Evolutionary conservation across 2,888 invertebrate species (phyloP), one percentile per base, ranked within the genome.

Genomic region (Thysanoteuthis rhombus): DNA sequence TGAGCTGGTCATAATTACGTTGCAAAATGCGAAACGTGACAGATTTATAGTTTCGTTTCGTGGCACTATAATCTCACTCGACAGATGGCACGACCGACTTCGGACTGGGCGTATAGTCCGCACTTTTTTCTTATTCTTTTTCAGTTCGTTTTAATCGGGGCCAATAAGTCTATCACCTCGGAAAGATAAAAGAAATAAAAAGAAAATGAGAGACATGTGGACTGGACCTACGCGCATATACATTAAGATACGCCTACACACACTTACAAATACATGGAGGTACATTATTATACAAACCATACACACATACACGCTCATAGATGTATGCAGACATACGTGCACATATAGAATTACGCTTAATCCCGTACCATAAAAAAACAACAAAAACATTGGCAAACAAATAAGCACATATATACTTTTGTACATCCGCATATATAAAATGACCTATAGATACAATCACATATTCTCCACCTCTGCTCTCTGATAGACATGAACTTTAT

Each of bases 1-100:
- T 75, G 75, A 75, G 75, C 75, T n/a, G 75, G 75, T 75, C 75
- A 75, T 75, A 75, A 75, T 75, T 75, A 75, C 75, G n/a, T 75
- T 75, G 75, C 75, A 75, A 75, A 75, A 75, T 75, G 75, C 75
- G 75, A 75, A 75, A 75, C 75, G 75, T 75, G 75, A 75, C 75
- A 75, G 75, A 75, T 75, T 75, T 75, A 75, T 75, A n/a, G 75
- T 75, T 75, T 75, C 75, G 75, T 75, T 75, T n/a, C 75, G 75
- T 75, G 75, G 16, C 75, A 75, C 75, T 75, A 75, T 75, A 75
- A 75, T 75, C 75, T n/a, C 75, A 75, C 36, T 36, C 75, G 75
- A 75, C 75, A 75, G 75, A 75, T 75, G 75, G 75, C 75, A 75
- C 75, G 75, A n/a, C 75, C 36, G 75, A 75, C 36, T 75, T 75